A percentile compares a stretch with the other conserved stretches of the same genome.
Evolutionary conservation across 2,113 vertebrate genomes (phyloP).

Genomic region (Lagopus muta): DNA sequence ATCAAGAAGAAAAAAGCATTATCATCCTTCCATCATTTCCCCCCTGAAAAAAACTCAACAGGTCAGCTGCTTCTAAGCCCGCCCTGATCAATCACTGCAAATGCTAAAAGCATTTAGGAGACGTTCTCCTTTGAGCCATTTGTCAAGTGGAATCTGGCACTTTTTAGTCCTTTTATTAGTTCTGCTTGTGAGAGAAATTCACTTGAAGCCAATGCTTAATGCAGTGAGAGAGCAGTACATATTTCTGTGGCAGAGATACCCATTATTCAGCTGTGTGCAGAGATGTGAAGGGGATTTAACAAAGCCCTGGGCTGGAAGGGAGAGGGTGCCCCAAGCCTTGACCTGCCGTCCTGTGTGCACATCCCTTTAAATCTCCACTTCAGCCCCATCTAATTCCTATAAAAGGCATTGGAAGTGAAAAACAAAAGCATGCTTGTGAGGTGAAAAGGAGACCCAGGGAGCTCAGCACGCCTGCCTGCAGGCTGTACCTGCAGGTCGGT

Average conservation of each 20-base stretch:
- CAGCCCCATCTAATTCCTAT: not conserved
- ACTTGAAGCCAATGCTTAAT: constrained; percentile 50
- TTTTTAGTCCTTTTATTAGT: constrained; percentile 71
- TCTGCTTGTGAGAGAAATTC: constrained; percentile 65
- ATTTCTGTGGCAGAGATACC: constrained; percentile 2
- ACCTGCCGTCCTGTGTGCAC: not conserved
- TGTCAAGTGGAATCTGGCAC: constrained; percentile 52
- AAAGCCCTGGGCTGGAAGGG: not conserved
- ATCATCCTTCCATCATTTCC: constrained; percentile 8
- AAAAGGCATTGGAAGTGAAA: not conserved
- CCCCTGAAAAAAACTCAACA: constrained; percentile 1
- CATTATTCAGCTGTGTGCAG: not conserved
- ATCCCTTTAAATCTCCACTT: not conserved
- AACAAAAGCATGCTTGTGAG: rapidly evolving
- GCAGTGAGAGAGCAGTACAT: constrained; percentile 43
- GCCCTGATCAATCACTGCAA: constrained; percentile 51
- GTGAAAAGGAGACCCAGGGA: not conserved
- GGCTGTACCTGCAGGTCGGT: not conserved
- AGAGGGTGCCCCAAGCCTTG: not conserved
- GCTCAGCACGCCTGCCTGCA: not conserved
- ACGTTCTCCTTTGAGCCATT: constrained; percentile 41
- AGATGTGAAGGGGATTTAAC: constrained; percentile 18
- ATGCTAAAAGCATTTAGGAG: constrained; percentile 32
- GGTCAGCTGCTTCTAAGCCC: constrained; percentile 27
- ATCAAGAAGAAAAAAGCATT: not conserved